Evolutionary conservation across 2,888 invertebrate species (phyloP).

Genomic region (Harpalus rufipes): DNA sequence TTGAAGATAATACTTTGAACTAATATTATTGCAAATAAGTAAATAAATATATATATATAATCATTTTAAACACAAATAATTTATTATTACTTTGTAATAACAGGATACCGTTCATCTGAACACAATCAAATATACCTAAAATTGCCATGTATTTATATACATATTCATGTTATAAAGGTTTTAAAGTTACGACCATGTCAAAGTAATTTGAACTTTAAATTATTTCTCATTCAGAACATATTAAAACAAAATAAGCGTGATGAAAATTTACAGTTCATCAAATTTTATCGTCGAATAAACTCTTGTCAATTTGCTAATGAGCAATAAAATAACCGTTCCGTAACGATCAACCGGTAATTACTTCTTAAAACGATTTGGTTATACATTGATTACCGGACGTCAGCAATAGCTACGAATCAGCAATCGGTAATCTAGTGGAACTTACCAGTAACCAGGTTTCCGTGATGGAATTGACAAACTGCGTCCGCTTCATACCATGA

Average conservation of each 20-base stretch:
- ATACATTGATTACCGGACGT: slow-evolving; percentile 29
- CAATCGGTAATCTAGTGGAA: slow-evolving; percentile 62
- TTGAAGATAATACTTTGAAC: too few relatives aligned
- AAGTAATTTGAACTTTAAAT: neutral
- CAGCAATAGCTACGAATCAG: slow-evolving; percentile 1
- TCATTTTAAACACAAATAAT: too few relatives aligned
- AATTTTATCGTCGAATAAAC: slow-evolving; percentile 16
- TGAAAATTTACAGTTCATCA: slow-evolving; percentile 29
- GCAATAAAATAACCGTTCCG: slow-evolving; percentile 21
- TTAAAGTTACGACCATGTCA: neutral
- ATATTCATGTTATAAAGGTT: neutral
- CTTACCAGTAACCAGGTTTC: slow-evolving; percentile 89
- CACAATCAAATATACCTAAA: too few relatives aligned
- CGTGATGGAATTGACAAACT: slow-evolving; percentile 90
- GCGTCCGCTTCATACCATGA: slow-evolving; percentile 92
- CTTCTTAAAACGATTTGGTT: slow-evolving; percentile 18
- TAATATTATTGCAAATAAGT: too few relatives aligned
- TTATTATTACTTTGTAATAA: too few relatives aligned
- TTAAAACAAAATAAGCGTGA: neutral
- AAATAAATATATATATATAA: too few relatives aligned
- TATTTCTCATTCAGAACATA: neutral
- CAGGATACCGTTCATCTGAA: too few relatives aligned
- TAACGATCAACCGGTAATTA: slow-evolving; percentile 25
- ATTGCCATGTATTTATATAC: too few relatives aligned
- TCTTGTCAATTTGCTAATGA: slow-evolving; percentile 44